Base-by-base conservation (phyloP, 2,113 vertebrate genomes). In the Peucedramus taeniatus region DNA sequence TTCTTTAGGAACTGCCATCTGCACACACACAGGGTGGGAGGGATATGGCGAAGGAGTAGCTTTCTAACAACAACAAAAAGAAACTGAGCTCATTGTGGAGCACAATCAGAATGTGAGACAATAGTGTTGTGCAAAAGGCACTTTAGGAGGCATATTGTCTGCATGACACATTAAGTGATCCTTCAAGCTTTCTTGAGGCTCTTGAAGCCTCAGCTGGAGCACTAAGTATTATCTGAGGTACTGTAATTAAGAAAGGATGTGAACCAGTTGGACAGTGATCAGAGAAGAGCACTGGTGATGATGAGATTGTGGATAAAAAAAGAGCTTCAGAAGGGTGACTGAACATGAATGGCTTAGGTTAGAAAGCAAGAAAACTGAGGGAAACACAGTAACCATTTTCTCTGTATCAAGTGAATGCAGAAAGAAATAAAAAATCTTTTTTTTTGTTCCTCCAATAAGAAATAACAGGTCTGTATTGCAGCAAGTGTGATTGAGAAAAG, bases 201-300 rank as follows among this genome's bases (percentile, higher is more conserved):
- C 64, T 89, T 81, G 81, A 81, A 85, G 66, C 10, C 69, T 80
- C 75, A 61, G 49, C 40, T 90, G 79, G 35, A 92, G 42, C 23
- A 50, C 54, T 69, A 53, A 87, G 21, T 63, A 31, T 79, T 85
- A 42, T 81, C 59, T 61, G 19, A 6, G 7, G 6, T 77, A 79
- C 33, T 60, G 22, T 79, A 90, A 90, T 94, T 86, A 79, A 80
- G 31, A 93, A 90, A 80, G 16, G 24, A 77, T 80, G 79, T 76
- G 60, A 83, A 66, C 13, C 12, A 64, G 9, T 35, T 91, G 50
- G 80, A 83, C 50, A 83, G 49, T 66, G 23, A 86, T 49, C 33
- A 83, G 44, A 83, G 39, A 44, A 47, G 6, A 85, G 21, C 11
- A 51, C 45, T 85, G 65, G 53, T 28, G 61, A 71, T 40, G 15